Base-by-base conservation (phyloP, 2,888 invertebrate species). In the Synanthedon tipuliformis region DNA sequence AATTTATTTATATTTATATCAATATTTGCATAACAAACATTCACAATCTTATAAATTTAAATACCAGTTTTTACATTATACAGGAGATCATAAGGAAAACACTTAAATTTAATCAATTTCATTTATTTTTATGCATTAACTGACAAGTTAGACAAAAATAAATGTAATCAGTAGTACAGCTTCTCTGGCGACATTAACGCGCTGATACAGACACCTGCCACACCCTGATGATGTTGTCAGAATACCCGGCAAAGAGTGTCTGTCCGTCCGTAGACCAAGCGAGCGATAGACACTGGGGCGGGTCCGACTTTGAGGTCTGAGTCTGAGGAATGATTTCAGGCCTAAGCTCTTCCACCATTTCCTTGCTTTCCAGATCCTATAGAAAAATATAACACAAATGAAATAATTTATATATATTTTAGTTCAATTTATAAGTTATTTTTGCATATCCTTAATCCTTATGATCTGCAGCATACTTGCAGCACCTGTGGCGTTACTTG, bases 211-310 rank as follows among this genome's bases (percentile, higher is more conserved):
- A 94, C 69, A 99, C 99, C 90, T 99, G 98, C 98, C 98, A 99
- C 59, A 99, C 98, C 79, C 99, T 91, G 81, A 99, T 99, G 62
- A 93, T 93, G 83, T 97, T 97, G 89, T 99, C 99, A 16, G 98
- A 97, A 88, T 99, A 99, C 56, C 99, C 98, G 75, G 98, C 98
- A 76, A 98, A 99, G 68, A 99, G 89, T 50, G 99, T 99, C 85
- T 99, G 98, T 60, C 99, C 99, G 78, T 99, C 99, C 51, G 97
- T 95, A 56, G 99, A 99, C 99, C 99, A 99, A 18, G 99, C 98
- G 71, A 99, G 89, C 4, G 97, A 99, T 63, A 97, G 90, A 86
- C 99, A 99, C 80, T 97, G 95, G 50, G 99, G 98, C 63, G 96
- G 96, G 71, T 96, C 96, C 51, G 95, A 92, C 85, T 97, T 97